Evolutionary conservation across 1,140 invertebrate genomes (phyloP).

Genomic region (Scylla paramamosain): DNA sequence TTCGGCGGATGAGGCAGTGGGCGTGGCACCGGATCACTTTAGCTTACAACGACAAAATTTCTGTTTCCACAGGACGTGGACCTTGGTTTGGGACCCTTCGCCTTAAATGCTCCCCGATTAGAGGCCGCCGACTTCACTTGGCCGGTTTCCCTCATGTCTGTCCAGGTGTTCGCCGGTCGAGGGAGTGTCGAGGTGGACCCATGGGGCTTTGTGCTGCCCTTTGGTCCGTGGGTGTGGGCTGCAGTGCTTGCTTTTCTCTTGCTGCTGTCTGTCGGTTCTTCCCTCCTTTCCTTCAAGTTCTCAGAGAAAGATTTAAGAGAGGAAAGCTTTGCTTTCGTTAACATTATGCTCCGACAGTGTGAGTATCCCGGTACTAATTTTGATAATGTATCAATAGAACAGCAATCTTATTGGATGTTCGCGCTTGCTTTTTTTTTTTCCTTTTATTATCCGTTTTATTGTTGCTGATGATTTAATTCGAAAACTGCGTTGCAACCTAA

Average conservation of each 20-base stretch:
- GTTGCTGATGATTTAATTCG: too few species aligned
- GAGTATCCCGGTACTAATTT: too few species aligned
- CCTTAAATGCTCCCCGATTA: neutral
- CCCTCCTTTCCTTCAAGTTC: neutral
- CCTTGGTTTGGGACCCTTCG: slow-evolving; percentile 36
- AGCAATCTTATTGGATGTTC: too few species aligned
- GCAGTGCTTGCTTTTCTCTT: neutral
- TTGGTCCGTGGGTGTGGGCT: slow-evolving; percentile 27
- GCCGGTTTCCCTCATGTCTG: neutral
- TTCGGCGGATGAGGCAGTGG: too few species aligned
- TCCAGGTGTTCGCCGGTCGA: neutral
- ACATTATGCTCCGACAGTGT: too few species aligned
- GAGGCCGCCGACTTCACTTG: slow-evolving; percentile 27
- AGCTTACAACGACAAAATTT: neutral
- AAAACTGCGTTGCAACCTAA: too few species aligned
- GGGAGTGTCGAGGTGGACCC: slow-evolving; percentile 45
- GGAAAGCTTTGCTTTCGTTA: too few species aligned
- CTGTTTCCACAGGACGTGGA: slow-evolving; percentile 38
- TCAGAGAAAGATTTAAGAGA: too few species aligned
- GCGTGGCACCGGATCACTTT: too few species aligned
- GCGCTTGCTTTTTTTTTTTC: too few species aligned
- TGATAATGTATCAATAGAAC: too few species aligned
- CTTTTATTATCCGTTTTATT: too few species aligned
- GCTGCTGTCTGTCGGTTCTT: neutral
- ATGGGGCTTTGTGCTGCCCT: slow-evolving; percentile 48